Percentiles rank a stretch among this genome's conserved stretches.
These are phyloP conservation scores for Drosophila acutilabella DNA, from an alignment of 2,888 invertebrate species.

Conservation along the genomic window DNA sequence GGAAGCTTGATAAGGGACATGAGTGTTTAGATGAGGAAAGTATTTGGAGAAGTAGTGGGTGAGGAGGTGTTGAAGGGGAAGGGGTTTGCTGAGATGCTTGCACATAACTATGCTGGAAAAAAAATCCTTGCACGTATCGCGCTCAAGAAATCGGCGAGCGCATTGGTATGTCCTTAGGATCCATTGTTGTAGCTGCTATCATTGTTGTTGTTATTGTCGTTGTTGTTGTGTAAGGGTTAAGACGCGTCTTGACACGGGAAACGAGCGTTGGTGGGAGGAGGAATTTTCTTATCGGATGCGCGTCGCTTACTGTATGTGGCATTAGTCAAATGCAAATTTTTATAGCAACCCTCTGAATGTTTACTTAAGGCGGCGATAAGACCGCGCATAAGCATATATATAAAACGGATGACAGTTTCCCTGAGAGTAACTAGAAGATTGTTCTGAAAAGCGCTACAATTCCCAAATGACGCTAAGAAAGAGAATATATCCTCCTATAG, in stretches of 20 bases:
- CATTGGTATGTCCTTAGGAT: slow-evolving; percentile 70
- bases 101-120: slow-evolving; percentile 42
- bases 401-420: slow-evolving; percentile 51
- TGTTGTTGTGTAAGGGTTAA: slow-evolving; percentile 59
- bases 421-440: neutral
- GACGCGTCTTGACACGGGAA: slow-evolving; percentile 27
- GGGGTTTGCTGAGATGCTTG: neutral
- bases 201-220: slow-evolving; percentile 24
- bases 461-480: slow-evolving; percentile 6
- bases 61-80: neutral
- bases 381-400: slow-evolving; percentile 65
- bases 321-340: slow-evolving; percentile 81
- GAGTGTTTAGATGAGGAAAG: slow-evolving; percentile 8
- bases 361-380: slow-evolving; percentile 75
- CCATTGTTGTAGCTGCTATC: slow-evolving; percentile 28
- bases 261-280: neutral
- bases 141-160: slow-evolving; percentile 78
- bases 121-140: slow-evolving; percentile 79
- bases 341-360: slow-evolving; percentile 72
- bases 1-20: slow-evolving; percentile 42
- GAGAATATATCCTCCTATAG: too few relatives aligned
- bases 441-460: slow-evolving; percentile 7
- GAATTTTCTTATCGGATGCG: slow-evolving; percentile 41
- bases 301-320: slow-evolving; percentile 42
- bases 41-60: neutral